A percentile compares a stretch with the other conserved stretches of the same genome.
Evolutionary conservation across 2,797 vertebrate species (phyloP).

Genomic region (Tangara arthus): DNA sequence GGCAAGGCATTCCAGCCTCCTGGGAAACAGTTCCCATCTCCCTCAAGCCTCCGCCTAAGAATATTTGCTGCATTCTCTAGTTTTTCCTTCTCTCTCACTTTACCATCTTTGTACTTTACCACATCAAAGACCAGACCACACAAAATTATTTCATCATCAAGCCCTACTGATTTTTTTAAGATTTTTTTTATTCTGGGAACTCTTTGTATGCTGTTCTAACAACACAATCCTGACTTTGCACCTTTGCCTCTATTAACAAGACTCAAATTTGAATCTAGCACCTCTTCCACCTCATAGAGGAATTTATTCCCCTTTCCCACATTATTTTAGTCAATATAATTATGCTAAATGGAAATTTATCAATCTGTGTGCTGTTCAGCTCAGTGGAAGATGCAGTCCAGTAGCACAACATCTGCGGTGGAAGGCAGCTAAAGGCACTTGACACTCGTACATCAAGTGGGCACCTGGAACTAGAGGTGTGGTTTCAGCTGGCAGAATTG

Average conservation of each 20-base stretch:
- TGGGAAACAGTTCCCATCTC: not conserved
- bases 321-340: not conserved
- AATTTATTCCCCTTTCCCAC: not conserved
- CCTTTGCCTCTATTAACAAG: not conserved
- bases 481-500: not conserved
- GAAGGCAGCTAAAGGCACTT: not conserved
- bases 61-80: not conserved
- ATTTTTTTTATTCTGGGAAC: not conserved
- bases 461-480: conserved; percentile 3
- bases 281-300: not conserved
- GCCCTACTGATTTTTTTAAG: not conserved
- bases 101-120: not conserved
- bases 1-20: not conserved
- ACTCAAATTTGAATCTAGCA: not conserved
- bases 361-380: not conserved
- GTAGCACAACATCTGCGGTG: not conserved
- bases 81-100: not conserved
- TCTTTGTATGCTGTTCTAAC: not conserved
- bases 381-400: not conserved
- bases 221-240: not conserved
- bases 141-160: not conserved
- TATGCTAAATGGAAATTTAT: not conserved
- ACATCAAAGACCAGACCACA: not conserved
- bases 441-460: not conserved
- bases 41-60: not conserved